phyloP scores from a whole-genome alignment of 2,797 vertebrate species.

The Thalassophryne amazonica region DNA sequence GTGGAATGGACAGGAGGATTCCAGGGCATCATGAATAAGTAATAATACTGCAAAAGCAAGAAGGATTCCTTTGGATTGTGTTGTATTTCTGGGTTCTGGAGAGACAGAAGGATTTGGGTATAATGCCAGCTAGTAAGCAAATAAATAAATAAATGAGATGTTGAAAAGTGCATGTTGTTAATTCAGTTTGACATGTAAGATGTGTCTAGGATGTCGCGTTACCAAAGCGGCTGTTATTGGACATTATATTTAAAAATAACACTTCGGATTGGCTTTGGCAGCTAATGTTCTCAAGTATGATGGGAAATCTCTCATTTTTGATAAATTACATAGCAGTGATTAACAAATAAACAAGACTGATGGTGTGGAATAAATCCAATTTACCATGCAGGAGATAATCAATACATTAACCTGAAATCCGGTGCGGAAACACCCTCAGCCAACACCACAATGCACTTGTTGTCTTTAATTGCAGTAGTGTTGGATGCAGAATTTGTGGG shows the following conservation, averaged over 20 bases:
- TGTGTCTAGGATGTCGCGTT: slow-evolving; percentile 14
- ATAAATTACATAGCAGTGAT: slow-evolving; percentile 53
- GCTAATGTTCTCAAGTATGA: slow-evolving; percentile 30
- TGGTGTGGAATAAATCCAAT: slow-evolving; percentile 76
- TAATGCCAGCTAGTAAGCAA: slow-evolving; percentile 45
- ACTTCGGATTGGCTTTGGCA: slow-evolving; percentile 38
- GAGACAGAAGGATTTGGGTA: slow-evolving; percentile 34
- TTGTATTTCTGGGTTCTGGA: slow-evolving; percentile 65
- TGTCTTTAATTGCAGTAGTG: slow-evolving; percentile 78
- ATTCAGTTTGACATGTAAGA: slow-evolving; percentile 35
- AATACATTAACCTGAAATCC: slow-evolving; percentile 78
- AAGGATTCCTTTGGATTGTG: slow-evolving; percentile 55
- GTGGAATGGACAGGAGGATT: slow-evolving; percentile 68
- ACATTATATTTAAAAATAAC: slow-evolving; percentile 23
- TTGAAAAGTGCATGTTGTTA: slow-evolving; percentile 57
- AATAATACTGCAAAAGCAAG: slow-evolving; percentile 56
- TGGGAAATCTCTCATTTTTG: slow-evolving; percentile 58
- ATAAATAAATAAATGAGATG: slow-evolving; percentile 64
- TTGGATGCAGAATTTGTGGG: slow-evolving; percentile 62
- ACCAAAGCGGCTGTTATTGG: slow-evolving; percentile 20
- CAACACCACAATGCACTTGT: slow-evolving; percentile 67
- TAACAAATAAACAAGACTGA: slow-evolving; percentile 78
- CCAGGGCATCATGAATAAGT: slow-evolving; percentile 77
- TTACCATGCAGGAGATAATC: slow-evolving; percentile 72
- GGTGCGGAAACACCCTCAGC: slow-evolving; percentile 72